phyloP scores from a whole-genome alignment of 2,113 vertebrate genomes.

The Prinia subflava region DNA sequence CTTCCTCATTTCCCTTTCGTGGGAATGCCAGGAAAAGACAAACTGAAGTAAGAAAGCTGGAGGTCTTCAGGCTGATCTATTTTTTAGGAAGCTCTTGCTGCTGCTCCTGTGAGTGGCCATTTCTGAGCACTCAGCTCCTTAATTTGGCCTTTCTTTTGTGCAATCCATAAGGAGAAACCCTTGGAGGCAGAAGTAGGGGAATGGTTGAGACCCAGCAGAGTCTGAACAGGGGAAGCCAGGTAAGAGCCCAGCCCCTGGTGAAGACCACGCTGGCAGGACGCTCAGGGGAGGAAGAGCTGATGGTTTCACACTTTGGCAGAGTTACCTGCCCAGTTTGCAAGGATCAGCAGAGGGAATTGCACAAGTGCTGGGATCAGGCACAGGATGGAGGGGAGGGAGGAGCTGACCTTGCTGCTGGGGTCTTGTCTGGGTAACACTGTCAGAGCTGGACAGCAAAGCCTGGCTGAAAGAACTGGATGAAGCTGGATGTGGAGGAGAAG shows the following conservation, averaged over 20 bases:
- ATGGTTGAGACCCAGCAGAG: background rate
- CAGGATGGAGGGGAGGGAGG: background rate
- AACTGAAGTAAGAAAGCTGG: background rate
- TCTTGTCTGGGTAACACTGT: background rate
- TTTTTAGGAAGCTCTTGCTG: background rate
- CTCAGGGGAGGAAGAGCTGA: background rate
- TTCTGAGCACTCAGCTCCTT: background rate
- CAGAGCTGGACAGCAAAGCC: background rate
- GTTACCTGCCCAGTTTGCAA: background rate
- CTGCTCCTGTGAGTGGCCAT: background rate
- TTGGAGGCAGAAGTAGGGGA: background rate
- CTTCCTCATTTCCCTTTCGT: background rate
- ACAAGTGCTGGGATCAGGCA: background rate
- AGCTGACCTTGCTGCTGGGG: background rate
- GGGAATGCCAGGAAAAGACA: background rate
- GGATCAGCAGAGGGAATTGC: background rate
- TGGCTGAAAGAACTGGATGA: background rate
- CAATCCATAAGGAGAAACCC: background rate
- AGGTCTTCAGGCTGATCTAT: background rate
- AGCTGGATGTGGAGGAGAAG: background rate
- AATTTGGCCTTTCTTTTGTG: background rate
- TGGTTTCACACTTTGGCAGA: background rate
- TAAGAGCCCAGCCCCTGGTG: background rate
- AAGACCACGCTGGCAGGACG: background rate
- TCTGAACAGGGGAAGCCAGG: background rate